Base-by-base conservation (phyloP, 1,140 invertebrate species). In the Galleria mellonella region DNA sequence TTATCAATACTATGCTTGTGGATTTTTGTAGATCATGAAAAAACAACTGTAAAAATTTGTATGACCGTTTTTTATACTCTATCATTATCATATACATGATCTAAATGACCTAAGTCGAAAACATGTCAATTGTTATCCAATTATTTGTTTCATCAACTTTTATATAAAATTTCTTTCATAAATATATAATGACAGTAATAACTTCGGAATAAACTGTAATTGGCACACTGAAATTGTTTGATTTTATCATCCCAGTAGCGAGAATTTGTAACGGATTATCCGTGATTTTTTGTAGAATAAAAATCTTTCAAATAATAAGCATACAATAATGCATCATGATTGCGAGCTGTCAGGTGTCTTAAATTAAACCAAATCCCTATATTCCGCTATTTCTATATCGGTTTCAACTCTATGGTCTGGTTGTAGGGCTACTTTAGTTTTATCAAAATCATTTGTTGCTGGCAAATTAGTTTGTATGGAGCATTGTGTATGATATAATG, bases 291-390 rank as follows among this genome's bases (percentile, higher is more conserved):
- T 52, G 54, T 63, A 15, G 50, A 43, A 55, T 63, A 60, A 55
- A 43, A 67, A 61, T 61, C 46, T n/a, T n/a, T n/a, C n/a, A n/a
- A n/a, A 51, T 55, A 61, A 6, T 28, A 49, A 61, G 48, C 51
- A 45, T 44, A 50, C 38, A n/a, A 64, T 61, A 68, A 68, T 61
- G 52, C 53, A 54, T 61, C 49, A 55, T 59, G 57, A 68, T 68
- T 64, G 53, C 47, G 32, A 47, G 40, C 51, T 61, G 63, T 63
- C 63, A 56, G 55, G 33, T 41, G 44, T 49, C 42, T 43, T 53
- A 61, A 63, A 67, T 63, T 54, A 60, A 46, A 32, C 47, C 28
- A 49, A 50, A 51, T 50, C 30, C 33, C 32, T 40, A 9, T 46
- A 13, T 12, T 17, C 30, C 59, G 35, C 5, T 13, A 37, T n/a